Conservation (phyloP, 2,797 vertebrate species). For the Myotis findleyi region DNA sequence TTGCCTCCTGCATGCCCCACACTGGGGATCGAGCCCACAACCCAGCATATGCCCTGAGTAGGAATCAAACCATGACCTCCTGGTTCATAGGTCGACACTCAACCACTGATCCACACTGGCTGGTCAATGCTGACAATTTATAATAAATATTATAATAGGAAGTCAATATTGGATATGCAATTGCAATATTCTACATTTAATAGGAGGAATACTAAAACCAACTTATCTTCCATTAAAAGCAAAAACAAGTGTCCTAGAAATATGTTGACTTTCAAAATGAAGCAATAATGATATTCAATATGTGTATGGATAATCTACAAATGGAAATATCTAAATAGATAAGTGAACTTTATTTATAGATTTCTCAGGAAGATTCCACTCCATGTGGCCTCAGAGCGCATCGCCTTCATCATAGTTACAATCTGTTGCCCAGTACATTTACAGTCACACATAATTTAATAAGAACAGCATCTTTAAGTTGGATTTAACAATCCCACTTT, state of each 20-base stretch:
- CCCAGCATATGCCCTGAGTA: too few relatives aligned
- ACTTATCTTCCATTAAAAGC: background rate
- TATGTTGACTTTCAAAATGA: background rate
- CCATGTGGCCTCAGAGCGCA: background rate
- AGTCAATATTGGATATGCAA: background rate
- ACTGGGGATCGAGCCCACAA: too few relatives aligned
- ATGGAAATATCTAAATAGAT: background rate
- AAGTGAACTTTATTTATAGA: background rate
- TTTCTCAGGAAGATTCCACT: background rate
- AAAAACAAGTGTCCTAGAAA: background rate
- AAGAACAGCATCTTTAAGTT: background rate
- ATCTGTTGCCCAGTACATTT: background rate
- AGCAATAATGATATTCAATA: background rate
- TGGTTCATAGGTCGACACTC: too few relatives aligned
- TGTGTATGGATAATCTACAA: background rate
- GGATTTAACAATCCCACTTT: background rate
- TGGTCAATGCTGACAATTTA: background rate
- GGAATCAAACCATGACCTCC: too few relatives aligned
- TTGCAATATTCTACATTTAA: background rate
- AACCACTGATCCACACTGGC: too few relatives aligned
- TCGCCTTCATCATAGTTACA: background rate
- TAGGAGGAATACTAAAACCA: background rate
- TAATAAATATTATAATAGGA: background rate
- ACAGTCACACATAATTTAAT: background rate
- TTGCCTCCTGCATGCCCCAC: too few relatives aligned